Evolutionary conservation across 2,797 vertebrate genomes (phyloP).

Genomic region (Triplophysa bombifrons): DNA sequence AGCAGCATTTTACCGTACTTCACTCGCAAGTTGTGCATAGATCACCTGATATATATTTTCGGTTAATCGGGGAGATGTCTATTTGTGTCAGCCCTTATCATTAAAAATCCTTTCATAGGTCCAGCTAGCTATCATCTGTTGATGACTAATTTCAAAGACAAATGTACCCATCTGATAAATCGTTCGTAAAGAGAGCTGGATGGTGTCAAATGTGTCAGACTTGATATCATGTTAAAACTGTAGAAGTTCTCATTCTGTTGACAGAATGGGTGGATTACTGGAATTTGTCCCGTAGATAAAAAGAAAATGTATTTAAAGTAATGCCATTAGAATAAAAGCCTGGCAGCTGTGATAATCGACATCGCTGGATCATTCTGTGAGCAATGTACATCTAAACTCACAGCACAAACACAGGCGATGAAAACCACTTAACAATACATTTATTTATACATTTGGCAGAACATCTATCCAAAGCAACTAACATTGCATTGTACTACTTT

Average conservation of each 20-base stretch:
- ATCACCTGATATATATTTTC: too few relatives aligned
- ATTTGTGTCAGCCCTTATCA: too few relatives aligned
- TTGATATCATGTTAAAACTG: not conserved
- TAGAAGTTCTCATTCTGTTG: not conserved
- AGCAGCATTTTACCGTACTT: too few relatives aligned
- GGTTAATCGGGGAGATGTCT: too few relatives aligned
- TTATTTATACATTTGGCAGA: too few relatives aligned
- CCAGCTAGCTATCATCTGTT: not conserved
- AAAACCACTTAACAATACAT: too few relatives aligned
- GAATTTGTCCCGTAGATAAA: not conserved
- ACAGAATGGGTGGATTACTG: not conserved
- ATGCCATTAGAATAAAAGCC: conserved; percentile 31
- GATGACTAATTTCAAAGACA: not conserved
- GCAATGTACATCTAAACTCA: too few relatives aligned
- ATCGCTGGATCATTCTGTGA: too few relatives aligned
- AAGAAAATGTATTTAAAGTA: not conserved
- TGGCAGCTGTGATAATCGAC: not conserved
- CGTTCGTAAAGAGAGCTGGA: not conserved
- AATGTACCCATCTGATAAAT: not conserved
- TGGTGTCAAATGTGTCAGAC: not conserved
- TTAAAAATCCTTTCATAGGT: not conserved
- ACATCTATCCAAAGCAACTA: too few relatives aligned
- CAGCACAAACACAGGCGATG: too few relatives aligned
- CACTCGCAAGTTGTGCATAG: too few relatives aligned
- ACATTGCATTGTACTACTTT: too few relatives aligned